Percentiles rank a stretch among this genome's conserved stretches.
Conservation (phyloP, 2,888 invertebrate genomes). For the Phortica okadai region DNA sequence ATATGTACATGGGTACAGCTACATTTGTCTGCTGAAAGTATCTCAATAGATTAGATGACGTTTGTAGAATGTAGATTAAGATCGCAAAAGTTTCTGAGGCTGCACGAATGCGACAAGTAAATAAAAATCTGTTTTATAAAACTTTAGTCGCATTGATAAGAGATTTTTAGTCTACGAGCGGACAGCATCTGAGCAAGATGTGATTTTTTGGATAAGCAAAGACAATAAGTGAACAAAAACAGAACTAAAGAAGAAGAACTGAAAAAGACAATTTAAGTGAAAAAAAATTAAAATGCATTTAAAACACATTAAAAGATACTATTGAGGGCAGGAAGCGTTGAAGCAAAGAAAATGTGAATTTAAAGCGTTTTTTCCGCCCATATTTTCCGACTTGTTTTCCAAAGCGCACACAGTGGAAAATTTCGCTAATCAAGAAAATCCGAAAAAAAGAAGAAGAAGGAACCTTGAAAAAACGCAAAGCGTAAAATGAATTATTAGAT, state of each 20-base stretch:
- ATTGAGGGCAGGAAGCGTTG: neutral
- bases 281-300: neutral
- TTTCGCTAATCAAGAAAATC: neutral
- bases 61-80: slow-evolving; percentile 30
- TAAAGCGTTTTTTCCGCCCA: neutral
- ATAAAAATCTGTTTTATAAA: slow-evolving; percentile 51
- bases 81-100: slow-evolving; percentile 26
- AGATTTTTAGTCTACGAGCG: slow-evolving; percentile 73
- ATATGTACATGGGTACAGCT: neutral
- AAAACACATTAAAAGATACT: neutral
- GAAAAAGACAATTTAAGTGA: slow-evolving; percentile 16
- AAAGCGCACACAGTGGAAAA: slow-evolving; percentile 38
- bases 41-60: slow-evolving; percentile 9
- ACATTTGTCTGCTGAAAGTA: neutral
- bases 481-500: slow-evolving; percentile 10
- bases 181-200: slow-evolving; percentile 67
- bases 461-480: slow-evolving; percentile 15
- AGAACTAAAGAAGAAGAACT: neutral
- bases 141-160: slow-evolving; percentile 71
- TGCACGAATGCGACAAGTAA: slow-evolving; percentile 23
- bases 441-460: slow-evolving; percentile 17
- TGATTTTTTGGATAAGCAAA: slow-evolving; percentile 1
- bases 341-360: slow-evolving; percentile 28
- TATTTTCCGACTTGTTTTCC: slow-evolving; percentile 8
- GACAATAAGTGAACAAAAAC: neutral